Evolutionary conservation across 2,888 invertebrate species (phyloP), one percentile per base, ranked within the genome.

Genomic region (Druceiella hillmani): DNA sequence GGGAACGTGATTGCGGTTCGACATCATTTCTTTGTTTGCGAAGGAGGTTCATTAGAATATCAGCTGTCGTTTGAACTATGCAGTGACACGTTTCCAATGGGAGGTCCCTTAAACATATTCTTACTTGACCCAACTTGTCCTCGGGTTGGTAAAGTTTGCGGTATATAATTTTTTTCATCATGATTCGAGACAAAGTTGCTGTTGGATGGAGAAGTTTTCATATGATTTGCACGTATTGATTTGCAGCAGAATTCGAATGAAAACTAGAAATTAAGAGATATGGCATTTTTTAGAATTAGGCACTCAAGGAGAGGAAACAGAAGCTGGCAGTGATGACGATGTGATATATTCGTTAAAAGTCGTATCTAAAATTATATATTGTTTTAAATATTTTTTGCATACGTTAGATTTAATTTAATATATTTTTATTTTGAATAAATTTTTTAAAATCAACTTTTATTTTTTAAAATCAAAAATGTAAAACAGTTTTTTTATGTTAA

Each of bases 41-140:
- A 83, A 3, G 90, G 89, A 6, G 85, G 83, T 58, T 91, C 91
- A 58, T 91, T 90, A 55, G 90, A 88, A 62, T 91, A 91, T 10
- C 91, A 91, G 51, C 89, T 90, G 64, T 91, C 91, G 62, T 91
- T 91, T 59, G 89, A 89, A 64, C 89, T 89, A 62, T 91, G 90
- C 50, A 91, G 76, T 25, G 88, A 89, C 2, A 81, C 79, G 57
- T 82, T 83, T 41, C 83, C 83, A 29, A 80, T 81, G 14, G 69
- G 70, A 30, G 36, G 42, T 20, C 45, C 44, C 32, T 44, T 46
- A 6, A 46, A 43, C 10, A 46, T 35, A n/a, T 30, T 43, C 37
- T 41, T 44, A 10, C 9, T 27, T 11, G 10, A 9, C 39, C 39
- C 38, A 7, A 42, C 47, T 62, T 70, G 70, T 38, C 68, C 70